Base-by-base conservation (phyloP, 2,113 vertebrate species). In the Willisornis vidua region DNA sequence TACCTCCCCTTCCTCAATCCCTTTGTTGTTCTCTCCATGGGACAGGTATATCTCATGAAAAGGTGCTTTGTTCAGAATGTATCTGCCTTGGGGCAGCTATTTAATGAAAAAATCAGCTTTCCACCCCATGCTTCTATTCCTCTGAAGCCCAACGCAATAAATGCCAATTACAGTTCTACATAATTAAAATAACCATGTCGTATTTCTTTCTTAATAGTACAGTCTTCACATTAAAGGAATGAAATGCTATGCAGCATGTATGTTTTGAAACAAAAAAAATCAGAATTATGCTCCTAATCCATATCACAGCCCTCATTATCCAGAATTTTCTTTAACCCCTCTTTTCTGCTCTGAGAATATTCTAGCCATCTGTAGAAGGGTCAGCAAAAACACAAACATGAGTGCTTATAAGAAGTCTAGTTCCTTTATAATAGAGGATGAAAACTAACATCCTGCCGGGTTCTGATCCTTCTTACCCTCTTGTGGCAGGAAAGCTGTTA, bases 51-150 rank as follows among this genome's bases (percentile, higher is more conserved):
- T 84, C 83, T 95, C 79, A 43, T 94, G 88, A 96, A 95, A 93
- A 97, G 93, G 81, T 95, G 86, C 90, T 97, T 95, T 97, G 95
- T 94, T 96, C 76, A 75, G 67, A 89, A 87, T 74, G 61, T 95
- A 55, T 90, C 82, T 93, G 89, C 95, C 93, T 96, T 93, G 93
- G 94, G 91, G 94, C 79, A 96, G 77, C 79, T 96, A 48, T 94
- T 93, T 97, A 96, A 95, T 96, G 90, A 94, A 95, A 89, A 91
- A 90, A 89, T 93, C 87, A 68, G 77, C 83, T 97, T 96, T 96
- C 89, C 55, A 89, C 92, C 80, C 80, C 70, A 72, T 96, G 88
- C 46, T 91, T 1, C 87, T 82, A 71, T 90, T 62, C 72, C 87
- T 96, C 87, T 91, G 91, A 97, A 94, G 87, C 94, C 73, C 59